Evolutionary conservation across 2,797 vertebrate species (phyloP).

Genomic region (Aythya fuligula): DNA sequence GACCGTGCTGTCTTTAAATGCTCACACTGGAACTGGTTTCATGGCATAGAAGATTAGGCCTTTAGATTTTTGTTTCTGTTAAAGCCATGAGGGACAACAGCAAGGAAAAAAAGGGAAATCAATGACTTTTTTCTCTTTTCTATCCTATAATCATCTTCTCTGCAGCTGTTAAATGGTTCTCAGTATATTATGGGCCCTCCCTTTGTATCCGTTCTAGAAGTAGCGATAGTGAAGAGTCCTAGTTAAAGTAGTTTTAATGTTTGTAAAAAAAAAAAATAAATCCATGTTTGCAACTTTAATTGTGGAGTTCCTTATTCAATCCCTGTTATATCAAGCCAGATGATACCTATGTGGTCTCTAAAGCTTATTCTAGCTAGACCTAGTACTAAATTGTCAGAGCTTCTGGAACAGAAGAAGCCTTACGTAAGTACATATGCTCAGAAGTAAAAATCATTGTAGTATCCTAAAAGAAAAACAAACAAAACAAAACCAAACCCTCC

Average conservation of each 20-base stretch:
- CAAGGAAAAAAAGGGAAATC: neutral
- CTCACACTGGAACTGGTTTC: neutral
- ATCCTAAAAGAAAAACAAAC: neutral
- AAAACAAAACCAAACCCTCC: too few species aligned
- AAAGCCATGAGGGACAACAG: neutral
- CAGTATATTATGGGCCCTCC: neutral
- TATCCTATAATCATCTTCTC: neutral
- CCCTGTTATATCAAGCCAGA: neutral
- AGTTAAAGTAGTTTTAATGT: neutral
- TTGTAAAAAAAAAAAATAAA: neutral
- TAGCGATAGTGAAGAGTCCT: neutral
- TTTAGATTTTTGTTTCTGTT: neutral
- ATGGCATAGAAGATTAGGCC: neutral
- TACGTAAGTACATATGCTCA: neutral
- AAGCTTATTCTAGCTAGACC: conserved; percentile 1
- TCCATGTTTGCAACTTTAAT: neutral
- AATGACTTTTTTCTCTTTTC: neutral
- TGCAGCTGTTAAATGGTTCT: neutral
- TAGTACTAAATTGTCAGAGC: neutral
- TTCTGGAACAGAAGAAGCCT: neutral
- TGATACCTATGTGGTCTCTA: neutral
- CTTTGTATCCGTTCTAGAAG: neutral
- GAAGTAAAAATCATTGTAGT: neutral
- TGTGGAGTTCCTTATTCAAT: neutral
- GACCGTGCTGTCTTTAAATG: neutral